A percentile compares a stretch with the other conserved stretches of the same genome.
Conservation (phyloP, 2,888 invertebrate species). For the Sericinus montela region DNA sequence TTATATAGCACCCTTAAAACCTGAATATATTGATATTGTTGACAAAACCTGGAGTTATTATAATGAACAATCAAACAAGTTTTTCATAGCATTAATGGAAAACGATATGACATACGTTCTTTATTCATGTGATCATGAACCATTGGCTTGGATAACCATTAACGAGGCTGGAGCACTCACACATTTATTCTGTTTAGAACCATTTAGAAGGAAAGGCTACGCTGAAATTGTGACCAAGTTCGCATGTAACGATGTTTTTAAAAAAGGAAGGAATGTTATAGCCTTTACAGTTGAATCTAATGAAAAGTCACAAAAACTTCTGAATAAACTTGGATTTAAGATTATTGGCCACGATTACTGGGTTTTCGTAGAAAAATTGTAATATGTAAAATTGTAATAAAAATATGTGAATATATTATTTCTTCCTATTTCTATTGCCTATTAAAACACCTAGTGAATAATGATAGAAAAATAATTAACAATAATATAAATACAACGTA, state of each 20-base stretch:
- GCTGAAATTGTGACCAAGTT: slow-evolving; percentile 41
- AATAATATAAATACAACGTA: too few relatives aligned
- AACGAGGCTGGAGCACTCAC: slow-evolving; percentile 41
- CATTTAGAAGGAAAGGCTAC: slow-evolving; percentile 44
- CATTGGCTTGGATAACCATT: slow-evolving; percentile 42
- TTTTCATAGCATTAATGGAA: slow-evolving; percentile 28
- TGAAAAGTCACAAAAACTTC: slow-evolving; percentile 26
- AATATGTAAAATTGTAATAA: too few relatives aligned
- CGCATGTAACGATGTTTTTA: slow-evolving; percentile 28
- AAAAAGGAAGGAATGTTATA: slow-evolving; percentile 26
- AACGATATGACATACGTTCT: slow-evolving; percentile 30
- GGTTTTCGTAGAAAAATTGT: slow-evolving; percentile 21
- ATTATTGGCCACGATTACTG: slow-evolving; percentile 25
- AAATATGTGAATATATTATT: too few relatives aligned
- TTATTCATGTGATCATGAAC: slow-evolving; percentile 26
- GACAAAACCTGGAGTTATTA: slow-evolving; percentile 31
- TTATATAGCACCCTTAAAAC: slow-evolving; percentile 27
- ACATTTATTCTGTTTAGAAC: slow-evolving; percentile 45
- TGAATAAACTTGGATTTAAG: slow-evolving; percentile 31
- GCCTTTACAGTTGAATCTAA: slow-evolving; percentile 30
- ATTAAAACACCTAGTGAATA: too few relatives aligned
- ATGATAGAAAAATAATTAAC: too few relatives aligned
- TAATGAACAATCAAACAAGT: slow-evolving; percentile 19
- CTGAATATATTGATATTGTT: slow-evolving; percentile 26
- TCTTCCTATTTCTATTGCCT: too few relatives aligned